A percentile compares a stretch with the other conserved stretches of the same genome.
Conservation (phyloP, 2,888 invertebrate genomes). For the Dynastes tityus region DNA sequence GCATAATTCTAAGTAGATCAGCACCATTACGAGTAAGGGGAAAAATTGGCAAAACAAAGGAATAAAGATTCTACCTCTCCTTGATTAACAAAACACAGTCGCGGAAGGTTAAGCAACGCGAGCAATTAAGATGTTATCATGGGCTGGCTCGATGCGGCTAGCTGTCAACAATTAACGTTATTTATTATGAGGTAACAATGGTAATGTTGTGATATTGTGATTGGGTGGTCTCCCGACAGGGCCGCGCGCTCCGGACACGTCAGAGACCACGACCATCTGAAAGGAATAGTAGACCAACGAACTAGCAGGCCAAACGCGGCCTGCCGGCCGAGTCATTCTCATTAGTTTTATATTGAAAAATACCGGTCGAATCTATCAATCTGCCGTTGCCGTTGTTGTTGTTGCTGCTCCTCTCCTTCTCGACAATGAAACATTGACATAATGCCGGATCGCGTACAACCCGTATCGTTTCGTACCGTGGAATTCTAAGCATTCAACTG, state of each 20-base stretch:
- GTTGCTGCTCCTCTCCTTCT: constrained; percentile 1
- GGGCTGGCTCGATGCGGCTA: constrained; percentile 68
- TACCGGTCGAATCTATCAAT: constrained; percentile 53
- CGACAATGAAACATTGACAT: constrained; percentile 52
- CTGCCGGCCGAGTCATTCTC: constrained; percentile 66
- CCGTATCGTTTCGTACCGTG: constrained; percentile 45
- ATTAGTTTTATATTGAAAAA: constrained; percentile 70
- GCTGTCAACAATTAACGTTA: constrained; percentile 72
- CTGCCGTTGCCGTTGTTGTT: constrained; percentile 10
- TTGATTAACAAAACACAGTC: constrained; percentile 55
- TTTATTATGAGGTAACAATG: constrained; percentile 71
- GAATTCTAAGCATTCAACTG: constrained; percentile 53
- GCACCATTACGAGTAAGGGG: not conserved
- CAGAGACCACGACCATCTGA: constrained; percentile 25
- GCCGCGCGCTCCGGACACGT: constrained; percentile 13
- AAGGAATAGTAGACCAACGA: not conserved
- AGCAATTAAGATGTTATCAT: constrained; percentile 72
- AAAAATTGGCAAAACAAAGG: constrained; percentile 2
- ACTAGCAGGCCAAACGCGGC: not conserved
- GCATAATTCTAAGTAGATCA: not conserved
- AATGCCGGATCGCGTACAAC: constrained; percentile 43
- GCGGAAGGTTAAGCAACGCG: constrained; percentile 67
- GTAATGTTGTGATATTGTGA: constrained; percentile 70
- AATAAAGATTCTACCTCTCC: not conserved
- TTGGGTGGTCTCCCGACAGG: constrained; percentile 67